Evolutionary conservation across 2,888 invertebrate genomes (phyloP).

Genomic region (Archips xylosteana): DNA sequence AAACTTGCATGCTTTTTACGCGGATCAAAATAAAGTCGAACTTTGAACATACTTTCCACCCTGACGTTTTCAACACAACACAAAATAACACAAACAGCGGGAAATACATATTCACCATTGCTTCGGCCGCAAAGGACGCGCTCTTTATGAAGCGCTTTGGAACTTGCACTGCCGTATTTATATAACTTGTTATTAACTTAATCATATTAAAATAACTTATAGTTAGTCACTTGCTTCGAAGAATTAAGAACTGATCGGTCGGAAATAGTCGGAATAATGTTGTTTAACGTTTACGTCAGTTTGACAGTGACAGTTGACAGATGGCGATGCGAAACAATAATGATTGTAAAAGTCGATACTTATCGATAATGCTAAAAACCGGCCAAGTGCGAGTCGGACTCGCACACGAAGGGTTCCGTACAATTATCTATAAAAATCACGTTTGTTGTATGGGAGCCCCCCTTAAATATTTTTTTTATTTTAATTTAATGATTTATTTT

Average conservation of each 20-base stretch:
- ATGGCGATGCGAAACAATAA: too few species aligned
- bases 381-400: too few species aligned
- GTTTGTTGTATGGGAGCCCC: too few species aligned
- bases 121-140: conserved; percentile 18
- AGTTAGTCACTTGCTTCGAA: conserved; percentile 9
- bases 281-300: too few species aligned
- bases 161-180: conserved; percentile 22
- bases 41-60: conserved; percentile 32
- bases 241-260: not conserved
- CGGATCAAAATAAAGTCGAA: conserved; percentile 4
- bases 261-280: too few species aligned
- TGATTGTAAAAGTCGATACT: too few species aligned
- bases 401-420: too few species aligned
- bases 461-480: too few species aligned
- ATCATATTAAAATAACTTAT: conserved; percentile 16
- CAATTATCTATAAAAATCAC: too few species aligned
- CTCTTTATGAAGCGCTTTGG: conserved; percentile 32
- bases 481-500: too few species aligned
- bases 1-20: not conserved
- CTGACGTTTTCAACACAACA: conserved; percentile 1
- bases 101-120: conserved; percentile 32
- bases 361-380: too few species aligned
- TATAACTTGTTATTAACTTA: conserved; percentile 11
- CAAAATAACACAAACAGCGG: conserved; percentile 12
- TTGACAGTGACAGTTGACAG: too few species aligned